phyloP scores from a whole-genome alignment of 2,888 invertebrate genomes.

The Aphodius granarius region DNA sequence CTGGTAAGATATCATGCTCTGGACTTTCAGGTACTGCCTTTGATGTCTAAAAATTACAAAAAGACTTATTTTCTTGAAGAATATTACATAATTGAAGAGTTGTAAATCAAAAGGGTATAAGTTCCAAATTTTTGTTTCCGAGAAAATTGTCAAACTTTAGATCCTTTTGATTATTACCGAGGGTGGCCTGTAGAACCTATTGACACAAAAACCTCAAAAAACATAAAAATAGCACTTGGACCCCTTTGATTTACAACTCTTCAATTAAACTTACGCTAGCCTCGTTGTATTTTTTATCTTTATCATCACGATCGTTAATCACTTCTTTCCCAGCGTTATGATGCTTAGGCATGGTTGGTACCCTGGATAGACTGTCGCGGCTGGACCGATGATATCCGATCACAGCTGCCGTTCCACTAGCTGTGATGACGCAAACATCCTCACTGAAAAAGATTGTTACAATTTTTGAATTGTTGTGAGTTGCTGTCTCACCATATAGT shows the following conservation, averaged over 20 bases:
- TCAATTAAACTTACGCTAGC: background rate
- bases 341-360: constrained; percentile 39
- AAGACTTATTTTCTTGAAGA: too few species aligned
- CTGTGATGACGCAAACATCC: constrained; percentile 92
- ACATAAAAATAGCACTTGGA: too few species aligned
- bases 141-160: too few species aligned
- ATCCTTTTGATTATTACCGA: too few species aligned
- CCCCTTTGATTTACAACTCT: too few species aligned
- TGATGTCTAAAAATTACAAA: constrained; percentile 3
- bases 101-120: background rate
- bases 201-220: too few species aligned
- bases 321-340: constrained; percentile 15
- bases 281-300: constrained; percentile 43
- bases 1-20: constrained; percentile 39
- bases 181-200: too few species aligned
- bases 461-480: background rate
- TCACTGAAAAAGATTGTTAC: constrained; percentile 69
- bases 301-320: constrained; percentile 44
- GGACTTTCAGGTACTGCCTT: constrained; percentile 48
- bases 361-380: constrained; percentile 39
- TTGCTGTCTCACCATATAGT: constrained; percentile 76
- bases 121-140: too few species aligned
- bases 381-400: constrained; percentile 62
- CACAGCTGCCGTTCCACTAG: constrained; percentile 91
- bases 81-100: too few species aligned